Evolutionary conservation across 2,888 invertebrate genomes (phyloP), one percentile per base, ranked within the genome.

Genomic region (Archips crataeganus): DNA sequence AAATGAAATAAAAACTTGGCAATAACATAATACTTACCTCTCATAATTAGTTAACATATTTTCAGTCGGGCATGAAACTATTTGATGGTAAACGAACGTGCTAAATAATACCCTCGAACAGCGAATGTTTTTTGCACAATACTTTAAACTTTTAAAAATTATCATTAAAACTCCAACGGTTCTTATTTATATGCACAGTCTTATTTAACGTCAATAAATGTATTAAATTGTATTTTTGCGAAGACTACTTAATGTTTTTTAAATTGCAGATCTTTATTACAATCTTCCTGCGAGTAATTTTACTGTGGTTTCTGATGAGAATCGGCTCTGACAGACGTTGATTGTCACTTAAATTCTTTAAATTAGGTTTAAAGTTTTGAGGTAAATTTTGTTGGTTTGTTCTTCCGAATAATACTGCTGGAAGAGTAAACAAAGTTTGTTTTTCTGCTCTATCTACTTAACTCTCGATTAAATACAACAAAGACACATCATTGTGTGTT

Each of bases 241-340:
- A 54, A 54, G 49, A 23, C 54, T 15, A 54, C 15, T 54, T 54
- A 54, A 15, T n/a, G 1, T 6, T 15, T 13, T 54, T 8, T 23
- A 23, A 54, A 45, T 15, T 9, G 54, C 15, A 23, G 54, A 3
- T 23, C 54, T 2, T 54, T 23, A 54, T 54, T 54, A 54, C 23
- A 54, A 54, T 54, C 54, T 23, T 23, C 10, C 54, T 23, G 23
- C 13, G 51, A 51, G 51, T 54, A 54, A 54, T 54, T 23, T 54
- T 54, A 4, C 11, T 47, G 11, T 51, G 51, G n/a, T 51, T 51
- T 23, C 10, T 23, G 54, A 54, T 54, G 54, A 54, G 23, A 54
- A 54, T 54, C 54, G 54, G 23, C 54, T 54, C 54, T 54, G 54
- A 54, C 54, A 54, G 54, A 54, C 54, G 15, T 54, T 54, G 54